Conservation (phyloP, 2,888 invertebrate species). For the Campoplex nolae region DNA sequence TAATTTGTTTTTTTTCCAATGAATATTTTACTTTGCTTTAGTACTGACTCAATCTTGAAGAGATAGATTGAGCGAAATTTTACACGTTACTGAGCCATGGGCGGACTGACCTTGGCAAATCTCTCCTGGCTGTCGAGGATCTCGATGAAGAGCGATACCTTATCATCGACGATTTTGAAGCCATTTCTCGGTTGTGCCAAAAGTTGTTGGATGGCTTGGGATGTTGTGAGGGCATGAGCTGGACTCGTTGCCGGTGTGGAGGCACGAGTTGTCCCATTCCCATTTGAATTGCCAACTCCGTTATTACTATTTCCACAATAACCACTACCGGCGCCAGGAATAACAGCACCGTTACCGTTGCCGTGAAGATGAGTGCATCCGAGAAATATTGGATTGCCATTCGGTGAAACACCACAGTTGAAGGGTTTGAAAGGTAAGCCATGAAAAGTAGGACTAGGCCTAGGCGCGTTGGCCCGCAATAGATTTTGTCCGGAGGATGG, state of each 20-base stretch:
- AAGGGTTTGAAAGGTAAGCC: slow-evolving; percentile 86
- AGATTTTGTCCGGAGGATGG: slow-evolving; percentile 85
- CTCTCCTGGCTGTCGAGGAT: slow-evolving; percentile 93
- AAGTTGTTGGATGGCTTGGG: slow-evolving; percentile 89
- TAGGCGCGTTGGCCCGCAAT: slow-evolving; percentile 85
- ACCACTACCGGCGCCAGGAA: slow-evolving; percentile 71
- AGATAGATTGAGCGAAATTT: slow-evolving; percentile 60
- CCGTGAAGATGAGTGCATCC: slow-evolving; percentile 85
- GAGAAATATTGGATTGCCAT: slow-evolving; percentile 84
- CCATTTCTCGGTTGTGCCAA: slow-evolving; percentile 90
- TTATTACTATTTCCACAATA: slow-evolving; percentile 69
- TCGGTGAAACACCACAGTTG: slow-evolving; percentile 84
- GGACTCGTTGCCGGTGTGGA: slow-evolving; percentile 82
- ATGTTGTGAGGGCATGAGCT: slow-evolving; percentile 85
- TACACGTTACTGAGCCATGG: slow-evolving; percentile 69
- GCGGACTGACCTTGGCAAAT: slow-evolving; percentile 90
- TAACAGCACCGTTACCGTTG: slow-evolving; percentile 69
- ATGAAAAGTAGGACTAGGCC: slow-evolving; percentile 88
- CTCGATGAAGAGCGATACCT: slow-evolving; percentile 92
- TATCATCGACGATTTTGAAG: slow-evolving; percentile 91
- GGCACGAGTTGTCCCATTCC: slow-evolving; percentile 75
- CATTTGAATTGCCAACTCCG: slow-evolving; percentile 44
- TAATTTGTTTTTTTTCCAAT: neutral
- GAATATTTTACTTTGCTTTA: slow-evolving; percentile 28
- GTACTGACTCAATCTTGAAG: slow-evolving; percentile 57